phyloP scores from a whole-genome alignment of 2,113 vertebrate genomes.

The Cercopithecus mona region DNA sequence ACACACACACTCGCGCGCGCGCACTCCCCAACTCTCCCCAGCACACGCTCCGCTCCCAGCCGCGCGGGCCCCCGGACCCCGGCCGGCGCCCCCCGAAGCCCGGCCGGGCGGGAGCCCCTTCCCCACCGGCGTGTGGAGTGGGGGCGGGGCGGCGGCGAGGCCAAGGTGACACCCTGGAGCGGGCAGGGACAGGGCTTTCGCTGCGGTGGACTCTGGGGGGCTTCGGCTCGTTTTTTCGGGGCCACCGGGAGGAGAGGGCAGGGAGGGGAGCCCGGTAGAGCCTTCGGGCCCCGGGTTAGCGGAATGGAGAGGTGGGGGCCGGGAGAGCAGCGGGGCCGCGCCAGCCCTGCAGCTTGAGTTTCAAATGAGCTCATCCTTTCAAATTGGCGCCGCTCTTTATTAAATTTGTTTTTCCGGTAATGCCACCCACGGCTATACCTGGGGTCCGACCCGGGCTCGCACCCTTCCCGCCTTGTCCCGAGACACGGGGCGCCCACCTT shows the following conservation, averaged over 20 bases:
- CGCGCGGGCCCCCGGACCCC: constrained; percentile 8
- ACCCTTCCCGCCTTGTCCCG: background rate
- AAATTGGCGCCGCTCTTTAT: constrained; percentile 85
- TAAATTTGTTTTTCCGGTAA: constrained; percentile 73
- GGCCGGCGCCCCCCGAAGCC: background rate
- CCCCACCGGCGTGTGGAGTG: background rate
- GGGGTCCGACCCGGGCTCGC: constrained; percentile 56
- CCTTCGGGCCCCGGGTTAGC: constrained; percentile 28
- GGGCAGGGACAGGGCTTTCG: background rate
- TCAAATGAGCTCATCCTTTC: constrained; percentile 86
- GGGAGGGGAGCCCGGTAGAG: background rate
- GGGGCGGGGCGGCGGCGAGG: constrained; percentile 50
- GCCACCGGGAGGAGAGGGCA: background rate
- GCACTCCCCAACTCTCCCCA: constrained; percentile 34
- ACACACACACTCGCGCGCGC: constrained; percentile 53
- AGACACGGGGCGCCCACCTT: constrained; percentile 40
- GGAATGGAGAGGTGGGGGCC: constrained; percentile 87
- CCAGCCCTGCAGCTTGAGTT: constrained; percentile 83
- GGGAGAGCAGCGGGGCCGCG: constrained; percentile 84
- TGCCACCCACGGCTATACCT: constrained; percentile 74
- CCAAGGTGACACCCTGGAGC: constrained; percentile 58
- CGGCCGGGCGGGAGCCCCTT: background rate
- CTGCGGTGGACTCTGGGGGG: background rate
- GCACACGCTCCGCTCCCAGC: constrained; percentile 49
- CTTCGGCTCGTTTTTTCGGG: constrained; percentile 11